Evolutionary conservation across 2,797 vertebrate genomes (phyloP).

Genomic region (Diplodus sargus): DNA sequence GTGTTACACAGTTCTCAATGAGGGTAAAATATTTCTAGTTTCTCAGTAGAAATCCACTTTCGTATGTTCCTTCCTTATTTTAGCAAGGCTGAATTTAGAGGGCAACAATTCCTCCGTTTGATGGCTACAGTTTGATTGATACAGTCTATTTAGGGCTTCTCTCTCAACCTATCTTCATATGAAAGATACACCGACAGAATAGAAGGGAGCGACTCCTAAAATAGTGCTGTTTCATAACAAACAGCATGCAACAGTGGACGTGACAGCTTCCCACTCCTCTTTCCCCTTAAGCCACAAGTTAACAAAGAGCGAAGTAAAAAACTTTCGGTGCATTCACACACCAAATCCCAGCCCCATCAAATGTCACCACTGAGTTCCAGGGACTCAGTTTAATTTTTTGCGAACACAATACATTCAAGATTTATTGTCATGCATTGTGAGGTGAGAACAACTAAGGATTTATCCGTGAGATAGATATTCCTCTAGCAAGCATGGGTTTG

Average conservation of each 20-base stretch:
- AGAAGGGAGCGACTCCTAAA: constrained; percentile 24
- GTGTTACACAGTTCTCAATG: neutral
- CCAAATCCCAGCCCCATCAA: constrained; percentile 7
- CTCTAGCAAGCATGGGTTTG: constrained; percentile 6
- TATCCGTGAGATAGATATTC: constrained; percentile 18
- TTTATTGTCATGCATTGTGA: constrained; percentile 12
- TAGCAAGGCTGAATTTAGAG: neutral
- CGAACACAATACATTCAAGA: constrained; percentile 14
- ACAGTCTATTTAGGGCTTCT: neutral
- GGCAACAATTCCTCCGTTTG: neutral
- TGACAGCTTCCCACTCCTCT: constrained; percentile 44
- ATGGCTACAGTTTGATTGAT: constrained; percentile 1
- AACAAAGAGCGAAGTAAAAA: constrained; percentile 28
- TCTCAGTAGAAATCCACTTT: neutral
- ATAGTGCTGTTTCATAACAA: constrained; percentile 38
- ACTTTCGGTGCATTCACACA: constrained; percentile 8
- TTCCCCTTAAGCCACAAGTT: constrained; percentile 32
- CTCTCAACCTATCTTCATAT: constrained; percentile 5
- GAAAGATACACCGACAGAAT: constrained; percentile 12
- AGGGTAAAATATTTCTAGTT: neutral
- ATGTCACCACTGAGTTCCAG: constrained; percentile 15
- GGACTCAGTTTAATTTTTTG: constrained; percentile 31
- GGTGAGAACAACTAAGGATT: constrained; percentile 5
- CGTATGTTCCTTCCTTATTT: neutral
- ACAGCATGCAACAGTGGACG: constrained; percentile 43